Percentiles rank a stretch among this genome's conserved stretches.
Conservation (phyloP, 2,888 invertebrate species). For the Hofmannophila pseudospretella region DNA sequence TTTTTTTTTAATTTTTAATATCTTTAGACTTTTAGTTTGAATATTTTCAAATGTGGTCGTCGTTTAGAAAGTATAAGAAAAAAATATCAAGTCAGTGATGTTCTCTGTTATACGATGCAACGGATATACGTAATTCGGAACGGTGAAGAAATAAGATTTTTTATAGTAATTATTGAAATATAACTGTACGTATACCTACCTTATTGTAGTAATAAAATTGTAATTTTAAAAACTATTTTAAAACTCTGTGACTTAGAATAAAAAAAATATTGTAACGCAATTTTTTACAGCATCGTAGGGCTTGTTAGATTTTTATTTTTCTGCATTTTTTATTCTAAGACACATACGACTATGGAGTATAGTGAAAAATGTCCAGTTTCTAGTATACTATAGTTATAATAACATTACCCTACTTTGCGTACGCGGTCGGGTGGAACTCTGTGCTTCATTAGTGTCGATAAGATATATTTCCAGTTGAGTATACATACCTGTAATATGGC, state of each 20-base stretch:
- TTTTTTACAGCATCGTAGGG: slow-evolving; percentile 10
- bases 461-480: slow-evolving; percentile 35
- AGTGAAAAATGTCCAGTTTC: slow-evolving; percentile 54
- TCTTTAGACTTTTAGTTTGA: too few relatives aligned
- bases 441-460: slow-evolving; percentile 17
- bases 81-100: slow-evolving; percentile 29
- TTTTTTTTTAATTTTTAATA: too few relatives aligned
- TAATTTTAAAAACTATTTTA: slow-evolving; percentile 42
- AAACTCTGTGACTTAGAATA: slow-evolving; percentile 9
- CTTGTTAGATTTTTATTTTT: slow-evolving; percentile 8
- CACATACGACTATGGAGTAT: slow-evolving; percentile 18
- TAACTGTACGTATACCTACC: slow-evolving; percentile 33
- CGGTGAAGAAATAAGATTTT: slow-evolving; percentile 41
- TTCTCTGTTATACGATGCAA: slow-evolving; percentile 57
- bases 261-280: slow-evolving; percentile 6
- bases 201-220: slow-evolving; percentile 27
- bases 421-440: slow-evolving; percentile 2
- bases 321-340: slow-evolving; percentile 21
- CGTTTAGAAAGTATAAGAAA: too few relatives aligned
- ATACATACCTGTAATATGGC: slow-evolving; percentile 53
- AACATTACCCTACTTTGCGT: background rate
- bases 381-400: slow-evolving; percentile 41
- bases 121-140: slow-evolving; percentile 69
- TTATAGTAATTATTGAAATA: slow-evolving; percentile 29
- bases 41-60: too few relatives aligned